Evolutionary conservation across 2,113 vertebrate genomes (phyloP).

Genomic region (Anas platyrhynchos): DNA sequence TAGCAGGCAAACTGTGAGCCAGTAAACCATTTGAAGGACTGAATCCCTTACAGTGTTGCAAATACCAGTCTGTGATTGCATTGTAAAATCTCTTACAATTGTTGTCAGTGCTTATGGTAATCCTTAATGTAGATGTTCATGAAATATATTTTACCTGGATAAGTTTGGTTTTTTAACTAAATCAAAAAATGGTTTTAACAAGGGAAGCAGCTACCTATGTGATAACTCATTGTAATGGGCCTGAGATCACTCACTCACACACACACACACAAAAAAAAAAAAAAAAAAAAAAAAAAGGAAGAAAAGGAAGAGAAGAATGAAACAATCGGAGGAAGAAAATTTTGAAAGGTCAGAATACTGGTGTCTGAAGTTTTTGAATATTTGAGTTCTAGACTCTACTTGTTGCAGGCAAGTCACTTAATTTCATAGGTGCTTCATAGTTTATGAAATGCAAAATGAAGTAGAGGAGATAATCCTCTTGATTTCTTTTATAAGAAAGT

Average conservation of each 20-base stretch:
- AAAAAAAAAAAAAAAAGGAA: background rate
- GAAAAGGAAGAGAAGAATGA: background rate
- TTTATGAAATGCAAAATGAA: background rate
- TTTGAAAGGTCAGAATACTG: background rate
- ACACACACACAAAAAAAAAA: too few relatives aligned
- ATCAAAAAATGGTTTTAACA: background rate
- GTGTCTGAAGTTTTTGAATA: background rate
- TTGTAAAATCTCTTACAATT: background rate
- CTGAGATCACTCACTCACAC: background rate
- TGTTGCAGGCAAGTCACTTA: fast-evolving
- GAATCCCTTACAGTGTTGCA: background rate
- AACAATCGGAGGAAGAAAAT: background rate
- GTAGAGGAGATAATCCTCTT: background rate
- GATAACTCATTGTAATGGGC: background rate
- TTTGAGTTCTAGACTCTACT: background rate
- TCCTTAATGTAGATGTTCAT: background rate
- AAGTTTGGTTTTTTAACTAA: background rate
- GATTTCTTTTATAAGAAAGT: background rate
- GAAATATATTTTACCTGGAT: background rate
- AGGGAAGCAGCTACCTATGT: background rate
- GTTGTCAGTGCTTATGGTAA: background rate
- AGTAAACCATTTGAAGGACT: background rate
- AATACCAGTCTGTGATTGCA: background rate
- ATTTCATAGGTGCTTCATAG: background rate
- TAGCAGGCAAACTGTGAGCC: background rate